phyloP scores from a whole-genome alignment of 2,888 invertebrate species.

The Cerceris rybyensis region DNA sequence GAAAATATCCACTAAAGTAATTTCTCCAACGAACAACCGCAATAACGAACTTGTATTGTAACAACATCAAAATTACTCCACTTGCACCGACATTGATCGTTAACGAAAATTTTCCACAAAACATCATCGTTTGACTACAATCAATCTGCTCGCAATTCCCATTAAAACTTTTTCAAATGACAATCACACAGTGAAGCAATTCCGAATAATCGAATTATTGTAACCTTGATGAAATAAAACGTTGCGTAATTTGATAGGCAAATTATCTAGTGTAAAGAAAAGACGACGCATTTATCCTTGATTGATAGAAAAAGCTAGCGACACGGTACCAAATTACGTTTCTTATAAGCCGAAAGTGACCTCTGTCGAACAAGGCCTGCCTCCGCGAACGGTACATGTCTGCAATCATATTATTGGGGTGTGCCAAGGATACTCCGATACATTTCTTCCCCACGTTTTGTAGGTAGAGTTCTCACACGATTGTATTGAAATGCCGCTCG shows the following conservation, averaged over 20 bases:
- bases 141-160: too few species aligned
- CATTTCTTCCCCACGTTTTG: slow-evolving; percentile 71
- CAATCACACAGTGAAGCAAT: not conserved
- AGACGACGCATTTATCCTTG: slow-evolving; percentile 19
- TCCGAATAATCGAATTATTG: not conserved
- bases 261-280: not conserved
- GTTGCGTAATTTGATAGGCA: not conserved
- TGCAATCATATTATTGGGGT: slow-evolving; percentile 42
- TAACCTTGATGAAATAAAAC: not conserved
- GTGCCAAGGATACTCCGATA: slow-evolving; percentile 76
- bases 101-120: too few species aligned
- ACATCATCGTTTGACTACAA: too few species aligned
- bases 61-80: too few species aligned
- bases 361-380: slow-evolving; percentile 28
- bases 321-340: slow-evolving; percentile 16
- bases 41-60: too few species aligned
- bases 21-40: too few species aligned
- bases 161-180: too few species aligned
- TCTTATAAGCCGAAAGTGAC: slow-evolving; percentile 17
- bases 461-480: slow-evolving; percentile 72
- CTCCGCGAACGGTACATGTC: slow-evolving; percentile 11
- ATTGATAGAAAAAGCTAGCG: slow-evolving; percentile 7
- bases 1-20: too few species aligned
- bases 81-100: too few species aligned
- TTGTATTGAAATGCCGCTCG: slow-evolving; percentile 79